Evolutionary conservation across 2,113 vertebrate species (phyloP).

Genomic region (Psittacula cyanocephala): DNA sequence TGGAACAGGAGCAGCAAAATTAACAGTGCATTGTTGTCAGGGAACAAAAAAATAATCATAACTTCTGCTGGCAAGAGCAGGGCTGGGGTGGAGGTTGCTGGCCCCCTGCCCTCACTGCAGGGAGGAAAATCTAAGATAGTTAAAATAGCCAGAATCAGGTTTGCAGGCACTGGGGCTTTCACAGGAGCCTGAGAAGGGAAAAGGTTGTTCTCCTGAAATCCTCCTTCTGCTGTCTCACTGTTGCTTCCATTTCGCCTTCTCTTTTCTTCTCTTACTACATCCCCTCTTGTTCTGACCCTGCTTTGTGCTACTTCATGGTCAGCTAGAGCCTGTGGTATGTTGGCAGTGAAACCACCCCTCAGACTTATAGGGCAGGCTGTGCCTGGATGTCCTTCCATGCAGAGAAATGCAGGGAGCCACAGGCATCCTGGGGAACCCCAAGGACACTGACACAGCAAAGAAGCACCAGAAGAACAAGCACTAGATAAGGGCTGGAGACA

Average conservation of each 20-base stretch:
- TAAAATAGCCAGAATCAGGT: conserved; percentile 15
- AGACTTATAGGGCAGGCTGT: not conserved
- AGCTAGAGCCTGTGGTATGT: not conserved
- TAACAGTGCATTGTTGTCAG: conserved; percentile 59
- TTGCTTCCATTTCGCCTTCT: not conserved
- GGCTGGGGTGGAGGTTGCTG: conserved; percentile 55
- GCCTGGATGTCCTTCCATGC: not conserved
- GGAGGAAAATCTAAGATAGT: conserved; percentile 39
- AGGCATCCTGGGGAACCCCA: not conserved
- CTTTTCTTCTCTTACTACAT: not conserved
- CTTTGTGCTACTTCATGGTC: not conserved
- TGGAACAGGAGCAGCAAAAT: conserved; percentile 52
- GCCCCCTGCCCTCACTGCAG: conserved; percentile 16
- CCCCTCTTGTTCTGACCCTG: not conserved
- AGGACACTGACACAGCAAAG: not conserved
- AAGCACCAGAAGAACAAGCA: not conserved
- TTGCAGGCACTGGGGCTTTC: not conserved
- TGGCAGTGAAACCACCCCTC: not conserved
- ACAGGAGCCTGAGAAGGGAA: not conserved
- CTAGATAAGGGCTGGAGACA: not conserved
- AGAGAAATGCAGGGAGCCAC: not conserved
- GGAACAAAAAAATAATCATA: conserved; percentile 8
- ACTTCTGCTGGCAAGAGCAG: conserved; percentile 39
- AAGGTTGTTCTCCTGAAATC: not conserved
- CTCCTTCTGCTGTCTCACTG: not conserved